These are phyloP conservation scores for Melanerpes formicivorus DNA, from an alignment of 2,113 vertebrate genomes.

Conservation along the genomic window DNA sequence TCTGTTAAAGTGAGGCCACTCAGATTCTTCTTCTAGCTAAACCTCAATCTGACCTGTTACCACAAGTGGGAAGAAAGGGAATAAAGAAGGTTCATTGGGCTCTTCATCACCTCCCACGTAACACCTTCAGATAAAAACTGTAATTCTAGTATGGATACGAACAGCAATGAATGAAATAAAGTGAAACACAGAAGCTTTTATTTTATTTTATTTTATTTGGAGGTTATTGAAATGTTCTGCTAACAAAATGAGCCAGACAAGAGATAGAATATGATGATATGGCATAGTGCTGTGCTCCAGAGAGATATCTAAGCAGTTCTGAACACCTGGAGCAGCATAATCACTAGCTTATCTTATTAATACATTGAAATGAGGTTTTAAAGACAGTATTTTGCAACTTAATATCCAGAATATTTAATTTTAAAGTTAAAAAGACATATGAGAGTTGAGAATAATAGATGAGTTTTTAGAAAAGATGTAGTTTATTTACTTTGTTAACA, in stretches of 20 bases:
- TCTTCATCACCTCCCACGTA: slow-evolving; percentile 22
- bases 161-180: slow-evolving; percentile 35
- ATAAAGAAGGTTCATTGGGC: slow-evolving; percentile 1
- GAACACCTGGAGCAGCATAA: slow-evolving; percentile 37
- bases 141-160: slow-evolving; percentile 6
- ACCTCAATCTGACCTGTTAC: background rate
- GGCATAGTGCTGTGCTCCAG: background rate
- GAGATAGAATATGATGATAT: slow-evolving; percentile 21
- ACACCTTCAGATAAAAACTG: slow-evolving; percentile 35
- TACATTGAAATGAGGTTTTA: slow-evolving; percentile 17
- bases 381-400: slow-evolving; percentile 1
- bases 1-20: background rate
- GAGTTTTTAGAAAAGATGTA: background rate
- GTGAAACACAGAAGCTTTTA: background rate
- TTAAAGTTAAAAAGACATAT: slow-evolving; percentile 30
- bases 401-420: slow-evolving; percentile 28
- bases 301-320: slow-evolving; percentile 32
- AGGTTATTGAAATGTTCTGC: background rate
- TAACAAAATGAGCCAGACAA: slow-evolving; percentile 28
- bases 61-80: slow-evolving; percentile 42
- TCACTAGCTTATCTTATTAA: slow-evolving; percentile 37
- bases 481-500: slow-evolving; percentile 12
- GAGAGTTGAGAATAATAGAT: slow-evolving; percentile 1
- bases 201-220: background rate
- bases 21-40: slow-evolving; percentile 3